These are phyloP conservation scores for Spongilla lacustris DNA, from an alignment of 37 sponge, comb jelly and placozoan species.

Conservation along the genomic window DNA sequence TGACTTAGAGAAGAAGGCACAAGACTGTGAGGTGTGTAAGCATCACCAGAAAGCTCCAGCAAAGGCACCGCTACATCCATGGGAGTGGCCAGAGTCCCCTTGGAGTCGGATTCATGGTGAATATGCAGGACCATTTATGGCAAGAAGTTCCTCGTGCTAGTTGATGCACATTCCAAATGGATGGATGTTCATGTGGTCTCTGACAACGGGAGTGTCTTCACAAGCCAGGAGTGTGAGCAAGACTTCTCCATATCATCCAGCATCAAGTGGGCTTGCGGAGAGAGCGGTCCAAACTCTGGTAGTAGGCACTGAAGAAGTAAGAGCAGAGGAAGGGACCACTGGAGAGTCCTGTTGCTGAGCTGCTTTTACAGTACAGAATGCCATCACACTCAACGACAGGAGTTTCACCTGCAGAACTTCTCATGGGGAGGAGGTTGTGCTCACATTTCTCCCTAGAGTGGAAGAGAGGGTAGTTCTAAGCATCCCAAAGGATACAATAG, in stretches of 20 bases:
- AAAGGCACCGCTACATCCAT: conserved; percentile 25
- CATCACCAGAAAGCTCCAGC: conserved; percentile 6
- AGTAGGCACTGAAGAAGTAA: neutral
- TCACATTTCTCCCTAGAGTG: conserved; percentile 4
- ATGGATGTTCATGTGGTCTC: conserved; percentile 19
- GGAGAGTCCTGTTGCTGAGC: neutral
- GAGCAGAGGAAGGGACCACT: neutral
- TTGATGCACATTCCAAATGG: conserved; percentile 46
- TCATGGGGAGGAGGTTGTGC: conserved; percentile 12
- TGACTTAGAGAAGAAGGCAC: neutral
- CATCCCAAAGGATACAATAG: conserved; percentile 4
- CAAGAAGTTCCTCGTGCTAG: conserved; percentile 34
- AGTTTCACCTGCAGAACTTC: conserved; percentile 13
- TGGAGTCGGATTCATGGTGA: conserved; percentile 41
- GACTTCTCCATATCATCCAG: conserved; percentile 19
- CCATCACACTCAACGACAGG: conserved; percentile 14
- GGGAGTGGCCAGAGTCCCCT: conserved; percentile 43
- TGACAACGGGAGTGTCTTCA: conserved; percentile 23
- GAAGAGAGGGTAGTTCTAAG: neutral
- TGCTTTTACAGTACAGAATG: conserved; percentile 10
- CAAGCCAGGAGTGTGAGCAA: conserved; percentile 6
- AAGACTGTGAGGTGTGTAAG: conserved; percentile 5
- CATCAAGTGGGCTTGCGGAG: conserved; percentile 15
- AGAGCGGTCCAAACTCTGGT: conserved; percentile 24
- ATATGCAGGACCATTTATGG: conserved; percentile 29